Conservation (phyloP, 2,797 vertebrate species). For the Liasis olivaceus region DNA sequence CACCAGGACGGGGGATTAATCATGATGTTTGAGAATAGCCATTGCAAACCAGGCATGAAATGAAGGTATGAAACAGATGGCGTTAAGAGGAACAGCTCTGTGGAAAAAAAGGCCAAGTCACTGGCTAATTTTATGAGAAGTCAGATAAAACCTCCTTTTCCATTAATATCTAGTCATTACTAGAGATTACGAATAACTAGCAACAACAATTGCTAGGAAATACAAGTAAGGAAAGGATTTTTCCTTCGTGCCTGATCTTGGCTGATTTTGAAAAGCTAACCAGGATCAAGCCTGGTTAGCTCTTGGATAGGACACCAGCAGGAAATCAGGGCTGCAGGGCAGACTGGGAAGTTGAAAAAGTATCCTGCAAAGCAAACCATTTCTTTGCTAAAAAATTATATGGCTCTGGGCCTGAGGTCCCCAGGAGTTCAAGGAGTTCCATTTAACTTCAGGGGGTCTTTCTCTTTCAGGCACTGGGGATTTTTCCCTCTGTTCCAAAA, state of each 20-base stretch:
- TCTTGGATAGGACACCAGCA: background rate
- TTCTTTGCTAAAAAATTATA: too few relatives aligned
- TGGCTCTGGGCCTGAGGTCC: too few relatives aligned
- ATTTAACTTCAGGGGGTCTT: too few relatives aligned
- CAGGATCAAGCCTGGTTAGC: background rate
- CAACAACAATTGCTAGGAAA: background rate
- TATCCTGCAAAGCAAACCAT: background rate
- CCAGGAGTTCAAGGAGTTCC: too few relatives aligned
- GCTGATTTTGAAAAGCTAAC: background rate
- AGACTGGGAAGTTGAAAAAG: background rate
- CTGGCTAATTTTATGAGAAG: background rate
- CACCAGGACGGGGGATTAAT: background rate
- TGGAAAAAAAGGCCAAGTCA: background rate
- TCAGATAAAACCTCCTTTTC: background rate
- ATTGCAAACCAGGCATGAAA: background rate
- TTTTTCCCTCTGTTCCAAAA: background rate
- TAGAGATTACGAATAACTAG: background rate
- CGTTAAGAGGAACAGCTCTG: background rate
- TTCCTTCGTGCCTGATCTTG: background rate
- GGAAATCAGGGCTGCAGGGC: background rate
- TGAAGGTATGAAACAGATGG: background rate
- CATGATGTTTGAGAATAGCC: background rate
- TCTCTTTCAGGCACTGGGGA: too few relatives aligned
- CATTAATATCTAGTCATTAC: background rate
- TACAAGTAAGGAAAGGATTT: background rate